Conservation (phyloP, 2,797 vertebrate species). For the Coilia nasus region DNA sequence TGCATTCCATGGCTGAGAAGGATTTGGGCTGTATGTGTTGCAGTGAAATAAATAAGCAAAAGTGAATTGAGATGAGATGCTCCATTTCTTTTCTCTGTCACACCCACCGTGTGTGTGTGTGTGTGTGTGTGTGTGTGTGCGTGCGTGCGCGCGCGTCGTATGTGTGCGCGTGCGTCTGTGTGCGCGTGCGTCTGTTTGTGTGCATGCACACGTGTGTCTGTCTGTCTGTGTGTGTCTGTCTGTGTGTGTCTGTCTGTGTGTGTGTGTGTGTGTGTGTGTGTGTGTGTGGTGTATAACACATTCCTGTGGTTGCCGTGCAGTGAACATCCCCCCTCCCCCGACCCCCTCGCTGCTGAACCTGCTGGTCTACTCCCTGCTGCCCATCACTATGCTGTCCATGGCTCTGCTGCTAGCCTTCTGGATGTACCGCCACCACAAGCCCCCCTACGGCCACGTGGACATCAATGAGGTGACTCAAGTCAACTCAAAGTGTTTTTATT, state of each 20-base stretch:
- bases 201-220: not conserved
- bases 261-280: not conserved
- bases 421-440: constrained; percentile 92
- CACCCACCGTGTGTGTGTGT: not conserved
- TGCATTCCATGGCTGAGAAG: not conserved
- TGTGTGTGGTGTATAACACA: not conserved
- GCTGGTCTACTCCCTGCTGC: constrained; percentile 88
- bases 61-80: not conserved
- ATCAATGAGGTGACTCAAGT: constrained; percentile 71
- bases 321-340: constrained; percentile 82
- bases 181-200: not conserved
- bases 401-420: constrained; percentile 86
- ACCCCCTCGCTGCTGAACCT: constrained; percentile 79
- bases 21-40: not conserved
- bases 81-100: not conserved
- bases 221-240: not conserved
- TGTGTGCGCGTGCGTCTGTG: not conserved
- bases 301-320: not conserved
- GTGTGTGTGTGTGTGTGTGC: no score
- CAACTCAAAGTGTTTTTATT: no score
- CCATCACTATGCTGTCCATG: constrained; percentile 83
- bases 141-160: no score
- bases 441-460: constrained; percentile 93
- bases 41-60: not conserved
- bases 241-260: no score